These are phyloP conservation scores for Aurelia sp. DNA, from an alignment of 30 jellyfish, hydroid and myxozoan genomes.

Conservation along the genomic window DNA sequence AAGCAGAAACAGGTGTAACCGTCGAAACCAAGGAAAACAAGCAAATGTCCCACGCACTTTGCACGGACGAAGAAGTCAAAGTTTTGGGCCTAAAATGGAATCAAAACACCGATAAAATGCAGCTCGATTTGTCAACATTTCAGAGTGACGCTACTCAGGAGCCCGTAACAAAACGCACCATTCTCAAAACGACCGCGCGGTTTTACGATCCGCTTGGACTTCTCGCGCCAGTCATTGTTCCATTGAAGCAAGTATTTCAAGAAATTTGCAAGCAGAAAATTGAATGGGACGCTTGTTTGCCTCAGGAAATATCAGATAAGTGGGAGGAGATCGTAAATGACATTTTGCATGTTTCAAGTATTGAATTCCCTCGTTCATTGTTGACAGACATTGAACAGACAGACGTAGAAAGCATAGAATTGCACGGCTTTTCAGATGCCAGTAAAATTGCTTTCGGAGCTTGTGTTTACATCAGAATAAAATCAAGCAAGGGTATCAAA, in stretches of 20 bases:
- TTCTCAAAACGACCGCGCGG: slow-evolving; percentile 2
- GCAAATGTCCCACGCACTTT: too few relatives aligned
- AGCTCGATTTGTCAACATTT: too few relatives aligned
- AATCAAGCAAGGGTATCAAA: neutral
- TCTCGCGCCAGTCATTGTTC: neutral
- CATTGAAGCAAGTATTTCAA: slow-evolving; percentile 11
- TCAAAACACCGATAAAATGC: neutral
- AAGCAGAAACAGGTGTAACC: too few relatives aligned
- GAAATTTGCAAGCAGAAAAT: slow-evolving; percentile 12
- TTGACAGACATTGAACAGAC: too few relatives aligned
- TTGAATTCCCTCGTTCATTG: too few relatives aligned
- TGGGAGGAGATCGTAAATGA: neutral
- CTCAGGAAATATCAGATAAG: neutral
- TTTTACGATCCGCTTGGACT: slow-evolving; percentile 16
- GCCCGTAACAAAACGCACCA: neutral
- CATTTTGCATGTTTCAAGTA: too few relatives aligned
- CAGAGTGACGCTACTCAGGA: neutral
- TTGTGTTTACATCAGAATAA: neutral
- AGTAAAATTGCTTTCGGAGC: neutral
- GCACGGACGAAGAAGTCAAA: neutral
- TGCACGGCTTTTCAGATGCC: slow-evolving; percentile 9
- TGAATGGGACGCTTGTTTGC: slow-evolving; percentile 31
- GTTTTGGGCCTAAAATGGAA: neutral
- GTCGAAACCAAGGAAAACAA: too few relatives aligned
- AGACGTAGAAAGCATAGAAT: neutral